Conservation (phyloP, 2,888 invertebrate genomes). For the Meteorus colon region DNA sequence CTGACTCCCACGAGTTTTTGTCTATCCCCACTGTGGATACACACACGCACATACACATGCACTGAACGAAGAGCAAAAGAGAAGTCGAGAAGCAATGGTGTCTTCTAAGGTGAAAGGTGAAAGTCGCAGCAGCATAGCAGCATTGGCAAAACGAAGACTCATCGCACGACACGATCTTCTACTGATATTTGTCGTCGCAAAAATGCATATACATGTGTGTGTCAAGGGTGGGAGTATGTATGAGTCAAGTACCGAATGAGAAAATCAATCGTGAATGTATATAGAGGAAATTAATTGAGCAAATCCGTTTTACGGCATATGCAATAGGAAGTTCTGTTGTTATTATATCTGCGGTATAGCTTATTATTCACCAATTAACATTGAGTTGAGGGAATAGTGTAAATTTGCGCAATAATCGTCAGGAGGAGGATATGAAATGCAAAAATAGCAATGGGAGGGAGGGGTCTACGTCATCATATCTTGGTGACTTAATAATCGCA, state of each 20-base stretch:
- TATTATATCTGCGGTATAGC: slow-evolving; percentile 33
- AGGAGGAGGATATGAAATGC: slow-evolving; percentile 48
- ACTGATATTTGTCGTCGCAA: slow-evolving; percentile 33
- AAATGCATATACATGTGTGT: slow-evolving; percentile 26
- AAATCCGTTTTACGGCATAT: no score
- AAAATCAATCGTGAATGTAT: no score
- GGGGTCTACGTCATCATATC: slow-evolving; percentile 27
- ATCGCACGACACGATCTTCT: slow-evolving; percentile 41
- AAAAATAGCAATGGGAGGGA: not conserved
- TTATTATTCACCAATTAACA: slow-evolving; percentile 64
- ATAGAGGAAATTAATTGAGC: no score
- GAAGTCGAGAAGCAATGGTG: slow-evolving; percentile 49
- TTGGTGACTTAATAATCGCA: slow-evolving; percentile 62
- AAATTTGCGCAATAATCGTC: slow-evolving; percentile 27
- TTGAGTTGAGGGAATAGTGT: slow-evolving; percentile 29
- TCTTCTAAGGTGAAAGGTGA: slow-evolving; percentile 72
- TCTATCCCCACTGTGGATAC: not conserved
- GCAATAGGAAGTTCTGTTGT: no score
- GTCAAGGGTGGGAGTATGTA: slow-evolving; percentile 13
- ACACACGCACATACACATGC: not conserved
- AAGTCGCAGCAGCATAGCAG: slow-evolving; percentile 61
- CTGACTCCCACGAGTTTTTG: slow-evolving; percentile 22
- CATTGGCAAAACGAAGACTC: slow-evolving; percentile 30
- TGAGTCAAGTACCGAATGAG: not conserved
- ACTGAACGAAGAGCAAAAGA: not conserved